Evolutionary conservation across 92 coral and sea anemone genomes (phyloP), one percentile per base, ranked within the genome.

Genomic region (Zoanthus gigantus): DNA sequence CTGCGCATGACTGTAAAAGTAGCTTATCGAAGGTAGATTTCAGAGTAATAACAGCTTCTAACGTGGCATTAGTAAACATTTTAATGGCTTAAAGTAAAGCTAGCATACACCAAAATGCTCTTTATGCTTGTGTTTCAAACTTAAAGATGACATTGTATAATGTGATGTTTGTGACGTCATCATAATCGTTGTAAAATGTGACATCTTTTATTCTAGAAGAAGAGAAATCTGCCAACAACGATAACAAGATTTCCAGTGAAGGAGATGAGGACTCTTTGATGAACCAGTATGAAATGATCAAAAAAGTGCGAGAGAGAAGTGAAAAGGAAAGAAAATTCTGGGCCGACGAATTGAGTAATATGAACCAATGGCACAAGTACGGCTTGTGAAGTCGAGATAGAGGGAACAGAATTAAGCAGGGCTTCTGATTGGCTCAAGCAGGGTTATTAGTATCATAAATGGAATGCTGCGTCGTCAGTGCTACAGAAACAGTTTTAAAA

Each of bases 281-380:
- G 34, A 84, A 84, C 72, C 94, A 89, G 23, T 57, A 89, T 54
- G 93, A 65, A 29, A 89, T 74, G 90, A 84, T 93, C 34, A 77
- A 72, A 56, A 91, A 76, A 76, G 87, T 86, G 60, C 82, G 83
- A 18, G 82, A 87, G 47, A 90, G 89, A 9, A 85, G 89, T 30
- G 97, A 94, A n/a, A 87, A 92, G 67, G 91, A 90, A 67, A 91
- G 93, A 73, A 90, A 86, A 32, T 93, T 77, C 69, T 95, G 98
- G 98, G 86, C 79, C 34, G 96, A 93, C 13, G 98, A 95, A 71
- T 63, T 89, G 52, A 83, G 79, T 28, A 81, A 92, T 54, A 95
- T 95, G 92, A 93, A 95, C 91, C 90, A 95, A 73, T 91, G 94
- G 94, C 89, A 90, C 71, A 85, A 88, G 77, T 92, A 92, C 69